These are phyloP conservation scores for Macrosoma leucophasiata DNA, from an alignment of 2,888 invertebrate genomes.

Conservation along the genomic window DNA sequence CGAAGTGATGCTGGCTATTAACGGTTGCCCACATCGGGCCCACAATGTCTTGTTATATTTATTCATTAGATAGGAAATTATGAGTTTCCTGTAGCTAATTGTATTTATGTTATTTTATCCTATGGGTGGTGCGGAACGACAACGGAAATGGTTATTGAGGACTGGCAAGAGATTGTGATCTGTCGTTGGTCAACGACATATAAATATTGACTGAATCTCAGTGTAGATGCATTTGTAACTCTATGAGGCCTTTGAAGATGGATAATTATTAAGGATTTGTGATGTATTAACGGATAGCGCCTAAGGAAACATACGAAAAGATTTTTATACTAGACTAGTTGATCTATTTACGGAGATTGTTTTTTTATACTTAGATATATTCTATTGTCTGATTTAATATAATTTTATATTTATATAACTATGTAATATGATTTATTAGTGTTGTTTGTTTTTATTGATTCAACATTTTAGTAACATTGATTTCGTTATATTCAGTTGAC, in stretches of 20 bases:
- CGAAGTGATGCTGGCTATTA: constrained; percentile 69
- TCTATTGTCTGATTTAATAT: constrained; percentile 75
- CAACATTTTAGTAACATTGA: constrained; percentile 60
- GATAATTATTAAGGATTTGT: constrained; percentile 75
- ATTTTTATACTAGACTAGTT: constrained; percentile 76
- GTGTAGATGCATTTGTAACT: constrained; percentile 76
- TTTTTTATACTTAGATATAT: constrained; percentile 76
- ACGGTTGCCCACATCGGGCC: constrained; percentile 52
- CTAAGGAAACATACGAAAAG: constrained; percentile 76
- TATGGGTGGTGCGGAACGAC: constrained; percentile 68
- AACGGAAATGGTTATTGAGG: constrained; percentile 60
- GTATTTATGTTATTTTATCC: constrained; percentile 72
- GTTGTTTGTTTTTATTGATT: constrained; percentile 76
- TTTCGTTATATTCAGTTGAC: constrained; percentile 55
- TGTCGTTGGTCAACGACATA: constrained; percentile 75
- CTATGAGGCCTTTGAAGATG: constrained; percentile 76
- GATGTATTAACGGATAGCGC: constrained; percentile 77
- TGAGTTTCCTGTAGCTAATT: constrained; percentile 74
- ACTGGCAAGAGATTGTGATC: constrained; percentile 75
- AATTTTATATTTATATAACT: constrained; percentile 72
- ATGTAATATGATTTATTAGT: constrained; percentile 73
- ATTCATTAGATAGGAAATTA: constrained; percentile 73
- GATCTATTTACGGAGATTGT: constrained; percentile 77
- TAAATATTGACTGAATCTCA: constrained; percentile 77
- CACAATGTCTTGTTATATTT: constrained; percentile 70